Evolutionary conservation across 2,888 invertebrate species (phyloP), one percentile per base, ranked within the genome.

Genomic region (Antitype chi): DNA sequence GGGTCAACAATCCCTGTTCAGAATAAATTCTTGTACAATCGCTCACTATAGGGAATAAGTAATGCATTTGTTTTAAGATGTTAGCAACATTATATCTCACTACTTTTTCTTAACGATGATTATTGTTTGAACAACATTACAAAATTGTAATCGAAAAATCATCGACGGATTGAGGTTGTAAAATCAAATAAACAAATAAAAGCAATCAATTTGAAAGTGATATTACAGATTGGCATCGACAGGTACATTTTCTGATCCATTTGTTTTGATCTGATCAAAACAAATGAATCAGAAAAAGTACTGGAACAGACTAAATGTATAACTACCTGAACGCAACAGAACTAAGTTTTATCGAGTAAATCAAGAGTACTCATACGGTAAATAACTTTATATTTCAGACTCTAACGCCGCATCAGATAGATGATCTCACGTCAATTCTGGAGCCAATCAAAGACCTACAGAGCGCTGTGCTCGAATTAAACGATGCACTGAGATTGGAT

Each of bases 401-500:
- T 7, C 85, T 97, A 74, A 92, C 95, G 9, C 95, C 98, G 79
- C 96, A 97, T 23, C 97, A 98, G 68, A 97, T 98, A 68, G 97
- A 97, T 57, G 97, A 97, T 85, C 94, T 98, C 63, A 95, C 98
- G 8, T 96, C 97, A 1, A 97, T 97, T 82, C 94, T 98, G 63
- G 96, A 96, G 72, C 96, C 96, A 1, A 97, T 98, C 60, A 97
- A 97, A 85, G 97, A 98, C 84, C 90, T 97, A 25, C 96, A 97
- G 82, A 95, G 90, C 80, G 97, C 97, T 1, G 95, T 97, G 23
- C 91, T 97, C 0, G 96, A 97, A 78, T 89, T 97, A 23, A 97
- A 97, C 81, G 95, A 96, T 69, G 95, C 96, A 0, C 89, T 97
- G 28, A 91, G 96, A 82, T 87, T 97, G 64, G 97, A 97, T 76